Evolutionary conservation across 2,113 vertebrate species (phyloP).

Genomic region (Microtus pennsylvanicus): DNA sequence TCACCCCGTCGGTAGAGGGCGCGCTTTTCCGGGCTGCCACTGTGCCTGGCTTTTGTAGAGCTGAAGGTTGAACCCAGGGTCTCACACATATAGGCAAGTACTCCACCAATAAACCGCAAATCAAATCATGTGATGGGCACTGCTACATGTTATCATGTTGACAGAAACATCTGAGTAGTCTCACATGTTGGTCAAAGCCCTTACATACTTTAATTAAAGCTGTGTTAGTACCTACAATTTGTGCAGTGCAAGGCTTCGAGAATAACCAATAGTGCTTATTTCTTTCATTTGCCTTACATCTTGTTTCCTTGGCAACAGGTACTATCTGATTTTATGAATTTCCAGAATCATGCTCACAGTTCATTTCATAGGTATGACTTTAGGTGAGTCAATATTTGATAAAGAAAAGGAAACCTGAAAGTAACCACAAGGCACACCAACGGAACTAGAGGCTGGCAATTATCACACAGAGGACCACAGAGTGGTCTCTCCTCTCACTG

Average conservation of each 20-base stretch:
- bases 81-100: no score
- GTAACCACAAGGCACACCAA: not conserved
- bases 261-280: constrained; percentile 38
- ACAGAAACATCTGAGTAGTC: not conserved
- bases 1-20: no score
- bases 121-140: not conserved
- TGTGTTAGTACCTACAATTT: not conserved
- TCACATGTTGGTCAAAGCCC: not conserved
- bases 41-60: no score
- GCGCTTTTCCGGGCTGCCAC: no score
- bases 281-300: not conserved
- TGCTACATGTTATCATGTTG: not conserved
- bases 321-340: constrained; percentile 47
- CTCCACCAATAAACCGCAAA: no score
- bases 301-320: constrained; percentile 54
- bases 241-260: constrained; percentile 23
- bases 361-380: constrained; percentile 10
- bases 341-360: constrained; percentile 13
- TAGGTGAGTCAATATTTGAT: not conserved
- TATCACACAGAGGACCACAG: not conserved
- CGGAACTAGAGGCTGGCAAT: not conserved
- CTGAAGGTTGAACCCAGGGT: no score
- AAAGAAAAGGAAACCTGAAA: not conserved
- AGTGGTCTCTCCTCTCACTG: not conserved
- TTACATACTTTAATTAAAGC: constrained; percentile 40